Evolutionary conservation across 2,797 vertebrate species (phyloP), one percentile per base, ranked within the genome.

Genomic region (Prionace glauca): DNA sequence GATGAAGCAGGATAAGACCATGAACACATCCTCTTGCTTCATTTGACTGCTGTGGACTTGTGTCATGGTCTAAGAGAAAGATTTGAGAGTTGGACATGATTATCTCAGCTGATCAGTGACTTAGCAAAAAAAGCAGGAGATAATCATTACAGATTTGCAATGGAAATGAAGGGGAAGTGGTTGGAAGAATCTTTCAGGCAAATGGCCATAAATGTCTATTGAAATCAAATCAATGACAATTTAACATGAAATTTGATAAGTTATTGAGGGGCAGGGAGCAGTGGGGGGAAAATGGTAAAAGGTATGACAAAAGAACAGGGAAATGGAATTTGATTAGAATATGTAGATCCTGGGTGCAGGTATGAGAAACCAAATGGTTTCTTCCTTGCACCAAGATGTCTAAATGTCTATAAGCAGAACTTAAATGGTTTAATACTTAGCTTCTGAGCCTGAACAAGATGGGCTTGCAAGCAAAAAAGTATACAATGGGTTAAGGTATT

Each of bases 401-500:
- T 3, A 65, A 62, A 36, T 67, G 10, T 20, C 36, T 41, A 36
- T 22, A 41, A 50, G 18, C 22, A 29, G 24, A 94, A 74, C 56
- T 74, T 74, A 72, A 32, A 74, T 45, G 29, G 50, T 10, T 16
- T 36, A 11, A 14, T 50, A 74, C 18, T 72, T 74, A n/a, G 69
- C 10, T 60, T 77, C 50, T 74, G 26, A 77, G 50, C 45, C 71
- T 74, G 50, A 50, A 56, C 93, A 41, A 20, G 41, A 56, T 50
- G 72, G 32, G 74, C 10, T 29, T 71, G 50, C 69, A 16, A 1
- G 22, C 26, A 71, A 77, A 95, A 29, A 95, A 50, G 3, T 29
- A 74, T 56, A 32, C 45, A 20, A 41, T 56, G 41, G 69, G 93
- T 94, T 77, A 77, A 95, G 41, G 26, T 71, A 95, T 95, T 95